Evolutionary conservation across 2,113 vertebrate species (phyloP), one percentile per base, ranked within the genome.

Genomic region (Amblyopsis rosae): DNA sequence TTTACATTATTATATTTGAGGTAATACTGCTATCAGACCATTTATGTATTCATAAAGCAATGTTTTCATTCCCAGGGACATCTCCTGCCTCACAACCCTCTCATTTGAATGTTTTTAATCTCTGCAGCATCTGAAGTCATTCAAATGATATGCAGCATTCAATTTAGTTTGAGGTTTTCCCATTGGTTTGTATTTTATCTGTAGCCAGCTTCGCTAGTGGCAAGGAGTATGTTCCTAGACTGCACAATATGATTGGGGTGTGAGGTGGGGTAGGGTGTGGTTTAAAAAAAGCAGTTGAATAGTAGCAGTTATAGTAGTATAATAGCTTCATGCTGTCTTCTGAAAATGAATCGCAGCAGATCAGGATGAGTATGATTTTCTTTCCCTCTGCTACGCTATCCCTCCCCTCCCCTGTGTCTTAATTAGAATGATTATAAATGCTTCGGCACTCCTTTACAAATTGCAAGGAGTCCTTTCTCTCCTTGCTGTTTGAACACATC

Each of bases 71-170:
- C 78, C 65, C 59, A 62, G 78, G 75, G 67, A 79, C 77, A 72
- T 79, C 57, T 75, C 63, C 71, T 63, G 57, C 80, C 62, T 65
- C 26, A 1, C 72, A 61, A 67, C 74, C 74, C 72, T 83, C 77
- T 84, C 73, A 82, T 89, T 86, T 82, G 70, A 86, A 77, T 84
- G 51, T 86, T 87, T 86, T 83, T 84, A 87, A 87, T 91, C 88
- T 87, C 82, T 33, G 54, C 70, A 70, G 78, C 71, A 88, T 87
- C 73, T n/a, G 69, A 65, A 79, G 70, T 65, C 69, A 62, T 75
- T 80, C 70, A 75, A 82, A 88, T 85, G 72, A 82, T 77, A 83
- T 83, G 79, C 81, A 63, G 70, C 83, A 83, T 85, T 68, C 75
- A 70, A 88, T 89, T 87, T 83, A 69, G 70, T 70, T 72, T 11